These are phyloP conservation scores for Dasyornis broadbenti DNA, from an alignment of 2,113 vertebrate genomes.

Conservation along the genomic window DNA sequence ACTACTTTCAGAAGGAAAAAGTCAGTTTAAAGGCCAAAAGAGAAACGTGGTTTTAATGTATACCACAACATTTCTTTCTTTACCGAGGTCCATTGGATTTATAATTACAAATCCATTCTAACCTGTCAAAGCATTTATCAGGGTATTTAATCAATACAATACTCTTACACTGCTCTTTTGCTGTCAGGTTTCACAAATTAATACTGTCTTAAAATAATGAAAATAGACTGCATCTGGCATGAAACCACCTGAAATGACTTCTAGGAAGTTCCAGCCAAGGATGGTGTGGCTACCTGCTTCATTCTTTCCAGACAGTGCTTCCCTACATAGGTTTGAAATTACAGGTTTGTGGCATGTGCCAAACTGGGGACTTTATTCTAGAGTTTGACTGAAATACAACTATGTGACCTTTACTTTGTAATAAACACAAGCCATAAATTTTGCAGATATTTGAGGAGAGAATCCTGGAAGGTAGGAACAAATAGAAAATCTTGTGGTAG, in stretches of 20 bases:
- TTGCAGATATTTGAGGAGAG: neutral
- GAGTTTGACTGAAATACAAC: neutral
- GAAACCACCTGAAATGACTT: neutral
- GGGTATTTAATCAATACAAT: neutral
- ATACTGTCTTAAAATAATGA: neutral
- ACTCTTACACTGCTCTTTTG: neutral
- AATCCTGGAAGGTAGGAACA: neutral
- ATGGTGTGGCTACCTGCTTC: neutral
- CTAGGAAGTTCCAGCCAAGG: neutral
- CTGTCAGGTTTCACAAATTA: slow-evolving; percentile 4
- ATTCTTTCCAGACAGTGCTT: neutral
- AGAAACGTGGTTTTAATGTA: neutral
- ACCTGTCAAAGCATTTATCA: neutral
- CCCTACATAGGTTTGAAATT: neutral
- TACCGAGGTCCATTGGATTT: neutral
- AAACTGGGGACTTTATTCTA: neutral
- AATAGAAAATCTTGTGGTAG: neutral
- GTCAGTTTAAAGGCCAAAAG: neutral
- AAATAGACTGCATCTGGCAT: neutral
- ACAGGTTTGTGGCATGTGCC: neutral
- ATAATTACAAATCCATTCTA: neutral
- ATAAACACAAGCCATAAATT: neutral
- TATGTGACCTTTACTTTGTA: neutral
- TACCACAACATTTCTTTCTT: neutral
- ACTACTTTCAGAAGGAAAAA: neutral